Evolutionary conservation across 2,113 vertebrate genomes (phyloP).

Genomic region (Trogon surrucura): DNA sequence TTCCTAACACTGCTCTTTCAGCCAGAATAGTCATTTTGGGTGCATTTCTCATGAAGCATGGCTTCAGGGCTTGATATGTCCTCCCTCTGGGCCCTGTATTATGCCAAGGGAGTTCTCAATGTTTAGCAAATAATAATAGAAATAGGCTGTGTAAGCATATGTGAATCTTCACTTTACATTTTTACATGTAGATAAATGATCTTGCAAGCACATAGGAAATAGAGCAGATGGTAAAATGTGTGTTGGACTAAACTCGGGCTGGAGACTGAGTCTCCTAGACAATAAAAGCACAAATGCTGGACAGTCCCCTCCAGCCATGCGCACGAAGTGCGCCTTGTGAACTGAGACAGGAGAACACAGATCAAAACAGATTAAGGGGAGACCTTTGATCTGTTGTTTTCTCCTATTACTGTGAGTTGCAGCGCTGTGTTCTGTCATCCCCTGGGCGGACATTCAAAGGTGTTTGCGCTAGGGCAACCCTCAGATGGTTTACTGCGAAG

Average conservation of each 20-base stretch:
- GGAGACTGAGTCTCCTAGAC: background rate
- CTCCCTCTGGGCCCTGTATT: slow-evolving; percentile 10
- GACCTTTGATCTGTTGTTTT: slow-evolving; percentile 24
- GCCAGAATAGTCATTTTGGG: slow-evolving; percentile 55
- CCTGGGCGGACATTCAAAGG: background rate
- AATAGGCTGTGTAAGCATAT: slow-evolving; percentile 51
- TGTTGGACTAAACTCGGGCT: background rate
- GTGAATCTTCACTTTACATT: slow-evolving; percentile 34
- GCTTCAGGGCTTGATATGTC: slow-evolving; percentile 19
- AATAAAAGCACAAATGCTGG: background rate
- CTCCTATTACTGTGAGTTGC: background rate
- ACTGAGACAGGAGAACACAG: background rate
- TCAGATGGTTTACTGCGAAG: background rate
- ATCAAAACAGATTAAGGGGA: slow-evolving; percentile 13
- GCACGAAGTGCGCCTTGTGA: background rate
- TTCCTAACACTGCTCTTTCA: slow-evolving; percentile 39
- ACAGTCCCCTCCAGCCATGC: background rate
- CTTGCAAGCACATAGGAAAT: slow-evolving; percentile 27
- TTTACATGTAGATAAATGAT: background rate
- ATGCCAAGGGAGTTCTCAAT: slow-evolving; percentile 42
- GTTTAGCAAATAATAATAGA: slow-evolving; percentile 52
- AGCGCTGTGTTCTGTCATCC: background rate
- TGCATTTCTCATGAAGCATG: slow-evolving; percentile 29
- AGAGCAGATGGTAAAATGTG: slow-evolving; percentile 36
- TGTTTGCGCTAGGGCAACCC: background rate